Conservation (phyloP, 2,888 invertebrate genomes). For the Caenorhabditis japonica region DNA sequence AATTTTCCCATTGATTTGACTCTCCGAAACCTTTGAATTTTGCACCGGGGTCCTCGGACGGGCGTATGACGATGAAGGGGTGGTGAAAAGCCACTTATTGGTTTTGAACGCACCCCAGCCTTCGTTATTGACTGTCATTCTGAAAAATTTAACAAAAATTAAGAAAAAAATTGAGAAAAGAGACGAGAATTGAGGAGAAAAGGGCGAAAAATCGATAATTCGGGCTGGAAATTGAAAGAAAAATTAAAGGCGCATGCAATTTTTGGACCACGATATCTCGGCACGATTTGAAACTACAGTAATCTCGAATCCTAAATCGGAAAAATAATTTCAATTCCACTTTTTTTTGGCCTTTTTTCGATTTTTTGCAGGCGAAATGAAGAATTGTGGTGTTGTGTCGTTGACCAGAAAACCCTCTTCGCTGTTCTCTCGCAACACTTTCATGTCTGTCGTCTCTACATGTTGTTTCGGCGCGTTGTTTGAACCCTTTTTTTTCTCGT, state of each 20-base stretch:
- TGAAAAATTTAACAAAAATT: slow-evolving; percentile 6
- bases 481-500: background rate
- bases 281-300: slow-evolving; percentile 16
- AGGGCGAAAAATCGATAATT: background rate
- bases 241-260: slow-evolving; percentile 43
- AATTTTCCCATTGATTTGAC: slow-evolving; percentile 15
- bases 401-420: background rate
- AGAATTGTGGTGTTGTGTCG: slow-evolving; percentile 14
- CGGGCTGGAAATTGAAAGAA: slow-evolving; percentile 6
- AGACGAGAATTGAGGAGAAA: background rate
- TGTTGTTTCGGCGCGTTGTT: background rate
- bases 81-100: slow-evolving; percentile 51
- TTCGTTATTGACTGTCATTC: slow-evolving; percentile 46
- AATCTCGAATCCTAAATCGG: slow-evolving; percentile 33
- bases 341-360: slow-evolving; percentile 19
- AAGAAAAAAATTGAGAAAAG: slow-evolving; percentile 6
- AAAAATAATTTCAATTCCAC: slow-evolving; percentile 18
- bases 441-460: slow-evolving; percentile 17
- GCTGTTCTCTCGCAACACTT: slow-evolving; percentile 14
- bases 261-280: slow-evolving; percentile 32
- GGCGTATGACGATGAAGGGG: slow-evolving; percentile 40
- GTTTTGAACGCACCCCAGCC: slow-evolving; percentile 47
- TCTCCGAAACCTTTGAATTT: slow-evolving; percentile 10
- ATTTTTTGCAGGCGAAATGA: slow-evolving; percentile 3
- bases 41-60: slow-evolving; percentile 30